These are phyloP conservation scores for Camptogramma bilineatum DNA, from an alignment of 2,888 invertebrate species.

Conservation along the genomic window DNA sequence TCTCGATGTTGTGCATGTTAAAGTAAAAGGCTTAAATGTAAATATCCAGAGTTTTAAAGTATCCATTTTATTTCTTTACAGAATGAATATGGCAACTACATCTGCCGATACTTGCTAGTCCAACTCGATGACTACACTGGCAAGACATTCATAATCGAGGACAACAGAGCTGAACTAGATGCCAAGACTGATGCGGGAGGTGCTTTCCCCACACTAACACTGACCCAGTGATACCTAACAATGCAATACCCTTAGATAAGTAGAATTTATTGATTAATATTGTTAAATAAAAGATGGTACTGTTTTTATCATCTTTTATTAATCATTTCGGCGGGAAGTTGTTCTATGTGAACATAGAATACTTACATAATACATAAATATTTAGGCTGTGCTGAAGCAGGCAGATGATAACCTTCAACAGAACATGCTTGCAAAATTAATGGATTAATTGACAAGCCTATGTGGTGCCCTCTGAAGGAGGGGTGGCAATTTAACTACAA, in stretches of 20 bases:
- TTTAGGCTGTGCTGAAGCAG: too few species aligned
- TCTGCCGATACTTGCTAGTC: slow-evolving; percentile 93
- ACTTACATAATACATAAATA: too few species aligned
- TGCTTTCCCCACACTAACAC: slow-evolving; percentile 62
- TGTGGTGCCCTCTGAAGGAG: too few species aligned
- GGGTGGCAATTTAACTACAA: too few species aligned
- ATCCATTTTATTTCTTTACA: slow-evolving; percentile 69
- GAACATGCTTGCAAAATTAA: too few species aligned
- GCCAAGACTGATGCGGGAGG: slow-evolving; percentile 51
- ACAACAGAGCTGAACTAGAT: slow-evolving; percentile 87
- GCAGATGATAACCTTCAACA: too few species aligned
- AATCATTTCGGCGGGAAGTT: slow-evolving; percentile 3
- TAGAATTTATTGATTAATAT: slow-evolving; percentile 49
- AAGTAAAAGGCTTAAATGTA: too few species aligned
- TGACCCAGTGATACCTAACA: slow-evolving; percentile 58
- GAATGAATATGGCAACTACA: slow-evolving; percentile 91
- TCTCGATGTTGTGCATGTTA: too few species aligned
- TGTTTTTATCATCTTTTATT: slow-evolving; percentile 35
- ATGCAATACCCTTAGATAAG: slow-evolving; percentile 51
- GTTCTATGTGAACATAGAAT: neutral
- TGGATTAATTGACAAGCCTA: too few species aligned
- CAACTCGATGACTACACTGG: slow-evolving; percentile 92
- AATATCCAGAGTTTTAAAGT: neutral
- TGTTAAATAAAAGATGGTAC: slow-evolving; percentile 48
- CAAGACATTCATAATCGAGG: slow-evolving; percentile 91